Evolutionary conservation across 2,888 invertebrate species (phyloP).

Genomic region (Cryptus viduatorius): DNA sequence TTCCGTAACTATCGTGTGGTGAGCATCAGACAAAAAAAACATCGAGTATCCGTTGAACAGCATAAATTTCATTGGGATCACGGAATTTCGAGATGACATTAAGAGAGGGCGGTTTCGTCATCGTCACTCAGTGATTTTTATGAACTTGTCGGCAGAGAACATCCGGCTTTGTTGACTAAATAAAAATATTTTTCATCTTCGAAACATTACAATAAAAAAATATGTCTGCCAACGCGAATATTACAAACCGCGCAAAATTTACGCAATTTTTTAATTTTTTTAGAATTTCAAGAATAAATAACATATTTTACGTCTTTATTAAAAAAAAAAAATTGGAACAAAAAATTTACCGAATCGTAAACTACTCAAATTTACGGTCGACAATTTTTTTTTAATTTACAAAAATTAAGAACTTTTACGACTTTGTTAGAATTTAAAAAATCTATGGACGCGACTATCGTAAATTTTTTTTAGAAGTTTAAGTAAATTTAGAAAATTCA

Average conservation of each 20-base stretch:
- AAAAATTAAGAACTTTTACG: constrained; percentile 11
- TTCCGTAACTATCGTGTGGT: not conserved
- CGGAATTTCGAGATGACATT: constrained; percentile 21
- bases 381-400: too few relatives aligned
- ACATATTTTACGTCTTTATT: not conserved
- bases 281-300: not conserved
- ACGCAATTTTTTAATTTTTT: too few relatives aligned
- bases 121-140: not conserved
- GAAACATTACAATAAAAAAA: not conserved
- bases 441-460: not conserved
- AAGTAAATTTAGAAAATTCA: not conserved
- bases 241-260: too few relatives aligned
- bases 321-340: not conserved
- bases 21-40: not conserved
- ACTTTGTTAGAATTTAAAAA: constrained; percentile 1
- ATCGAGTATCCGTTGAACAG: not conserved
- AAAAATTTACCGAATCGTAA: not conserved
- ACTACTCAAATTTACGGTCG: too few relatives aligned
- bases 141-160: not conserved
- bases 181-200: not conserved
- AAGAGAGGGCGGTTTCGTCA: constrained; percentile 19
- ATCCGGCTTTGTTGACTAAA: constrained; percentile 9
- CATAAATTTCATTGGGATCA: constrained; percentile 37
- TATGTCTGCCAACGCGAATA: not conserved
- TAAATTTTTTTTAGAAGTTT: too few relatives aligned